Evolutionary conservation across 2,113 vertebrate genomes (phyloP), one percentile per base, ranked within the genome.

Genomic region (Argyrosomus japonicus): DNA sequence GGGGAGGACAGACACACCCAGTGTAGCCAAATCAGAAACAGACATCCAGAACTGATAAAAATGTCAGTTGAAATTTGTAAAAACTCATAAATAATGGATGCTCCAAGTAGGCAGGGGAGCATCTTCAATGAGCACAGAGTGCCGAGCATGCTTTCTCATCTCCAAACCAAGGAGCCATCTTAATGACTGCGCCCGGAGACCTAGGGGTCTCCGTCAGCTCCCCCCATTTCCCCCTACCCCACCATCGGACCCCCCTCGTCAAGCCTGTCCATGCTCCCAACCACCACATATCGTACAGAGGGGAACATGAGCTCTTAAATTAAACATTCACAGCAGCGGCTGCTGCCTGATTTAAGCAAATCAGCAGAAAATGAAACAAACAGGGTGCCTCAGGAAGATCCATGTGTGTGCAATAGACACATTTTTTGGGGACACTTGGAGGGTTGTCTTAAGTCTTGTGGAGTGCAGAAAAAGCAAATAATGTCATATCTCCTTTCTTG

Each of bases 111-210:
- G 86, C 90, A 88, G 87, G 91, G 91, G 92, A 92, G 90, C 87
- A 89, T 93, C 92, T 90, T 94, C 91, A 94, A 91, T 93, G 79
- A 93, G 86, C 63, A 62, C 40, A 74, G 86, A 88, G 85, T 82
- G 88, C 74, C 51, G 77, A 81, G 83, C 82, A 63, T 40, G 68
- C 75, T 81, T 80, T 87, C 93, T 92, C 88, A 91, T 93, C 93
- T 90, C 91, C 76, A 86, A 86, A 92, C 87, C 67, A 4, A 88
- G 80, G 53, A 83, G 81, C 76, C 84, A 73, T 88, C 85, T 81
- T 94, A 94, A 95, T 93, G 93, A 94, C 89, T 92, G 86, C 45
- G 85, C 85, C 88, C 70, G 21, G 92, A 94, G 93, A 93, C 92
- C 83, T 70, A 12, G 47, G 72, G 81, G 82, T 83, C 75, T 92